Evolutionary conservation across 2,797 vertebrate species (phyloP).

Genomic region (Coracias cyanogaster): DNA sequence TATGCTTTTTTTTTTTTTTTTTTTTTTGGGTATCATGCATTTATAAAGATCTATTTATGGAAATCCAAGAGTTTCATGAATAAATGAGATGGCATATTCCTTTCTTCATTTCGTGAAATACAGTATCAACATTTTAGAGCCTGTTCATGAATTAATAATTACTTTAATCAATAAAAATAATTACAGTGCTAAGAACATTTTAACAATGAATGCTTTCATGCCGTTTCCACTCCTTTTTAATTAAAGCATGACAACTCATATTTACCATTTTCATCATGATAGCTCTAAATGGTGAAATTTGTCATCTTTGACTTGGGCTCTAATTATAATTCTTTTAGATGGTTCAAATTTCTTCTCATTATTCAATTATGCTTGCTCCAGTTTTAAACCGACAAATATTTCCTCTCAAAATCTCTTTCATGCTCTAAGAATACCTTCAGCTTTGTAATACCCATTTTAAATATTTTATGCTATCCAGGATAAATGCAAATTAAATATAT

Average conservation of each 20-base stretch:
- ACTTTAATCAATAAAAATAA: conserved; percentile 74
- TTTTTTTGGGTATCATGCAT: not conserved
- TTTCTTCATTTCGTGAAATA: conserved; percentile 61
- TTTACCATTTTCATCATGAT: conserved; percentile 63
- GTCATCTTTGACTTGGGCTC: conserved; percentile 58
- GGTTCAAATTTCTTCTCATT: conserved; percentile 51
- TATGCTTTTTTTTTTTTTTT: not conserved
- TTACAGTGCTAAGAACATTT: conserved; percentile 68
- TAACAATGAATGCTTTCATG: conserved; percentile 64
- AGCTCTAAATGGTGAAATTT: conserved; percentile 65
- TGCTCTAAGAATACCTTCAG: conserved; percentile 7
- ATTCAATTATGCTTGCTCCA: conserved; percentile 58
- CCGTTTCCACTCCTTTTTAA: conserved; percentile 61
- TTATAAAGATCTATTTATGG: conserved; percentile 53
- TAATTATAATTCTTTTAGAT: conserved; percentile 64
- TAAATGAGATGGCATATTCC: conserved; percentile 58
- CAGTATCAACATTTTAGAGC: conserved; percentile 68
- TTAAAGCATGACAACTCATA: conserved; percentile 58
- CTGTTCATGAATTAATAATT: conserved; percentile 76
- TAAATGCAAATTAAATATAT: conserved; percentile 45
- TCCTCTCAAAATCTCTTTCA: conserved; percentile 42
- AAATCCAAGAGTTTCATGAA: conserved; percentile 24
- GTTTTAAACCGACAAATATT: conserved; percentile 39
- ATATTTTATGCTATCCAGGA: not conserved
- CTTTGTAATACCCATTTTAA: not conserved